Base-by-base conservation (phyloP, 2,113 vertebrate genomes). In the Nanger granti region DNA sequence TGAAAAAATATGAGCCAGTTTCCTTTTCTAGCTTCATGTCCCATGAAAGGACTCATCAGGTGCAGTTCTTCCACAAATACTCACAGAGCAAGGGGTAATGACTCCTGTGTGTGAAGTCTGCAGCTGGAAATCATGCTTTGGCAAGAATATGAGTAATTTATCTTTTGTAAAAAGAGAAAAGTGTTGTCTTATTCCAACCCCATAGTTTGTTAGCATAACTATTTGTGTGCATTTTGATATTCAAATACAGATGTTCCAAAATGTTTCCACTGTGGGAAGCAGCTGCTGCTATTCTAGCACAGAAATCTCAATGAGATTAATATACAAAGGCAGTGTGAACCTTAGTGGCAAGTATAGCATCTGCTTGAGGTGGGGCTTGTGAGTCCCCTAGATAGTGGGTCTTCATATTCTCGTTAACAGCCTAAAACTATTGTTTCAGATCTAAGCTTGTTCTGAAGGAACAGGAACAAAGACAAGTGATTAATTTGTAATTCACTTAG, bases 201-300 rank as follows among this genome's bases (percentile, higher is more conserved):
- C 54, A 97, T 89, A 92, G 93, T 96, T 95, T 93, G 97, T 95
- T 97, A 97, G 95, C 57, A 41, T 92, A 90, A 87, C 94, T 91
- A 91, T 94, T 90, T 95, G 91, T 94, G 5, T 97, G 97, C 80
- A 47, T 97, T 97, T 98, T 94, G 84, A 94, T 91, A 97, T 98
- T 98, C 96, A 96, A 93, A 96, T 97, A 97, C 98, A 98, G 96
- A 98, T 98, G 98, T 97, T 98, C 87, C 57, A 87, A 90, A 97
- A 92, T 94, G 89, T 94, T 97, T 96, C 97, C 92, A 54, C 93
- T 93, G 94, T 96, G 97, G 94, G 85, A 92, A 98, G 94, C 97
- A 98, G 97, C 97, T 98, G 97, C 95, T 92, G 93, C 93, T 96
- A 59, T 95, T 89, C 94, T 80, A 82, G 83, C 93, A 47, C 93